Evolutionary conservation across 2,888 invertebrate species (phyloP).

Genomic region (Chymomyza procnemis): DNA sequence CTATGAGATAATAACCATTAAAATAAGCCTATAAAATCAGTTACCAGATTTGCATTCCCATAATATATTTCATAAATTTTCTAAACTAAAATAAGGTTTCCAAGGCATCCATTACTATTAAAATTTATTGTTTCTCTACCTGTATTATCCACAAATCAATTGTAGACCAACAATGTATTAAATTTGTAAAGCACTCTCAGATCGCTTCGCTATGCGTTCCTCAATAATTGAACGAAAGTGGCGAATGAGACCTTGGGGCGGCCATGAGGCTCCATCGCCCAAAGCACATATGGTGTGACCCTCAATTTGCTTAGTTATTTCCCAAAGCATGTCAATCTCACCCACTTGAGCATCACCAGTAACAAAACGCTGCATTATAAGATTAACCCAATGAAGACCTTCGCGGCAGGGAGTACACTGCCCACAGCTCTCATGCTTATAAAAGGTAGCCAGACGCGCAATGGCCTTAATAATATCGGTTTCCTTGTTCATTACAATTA

Average conservation of each 20-base stretch:
- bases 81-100: too few species aligned
- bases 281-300: conserved; percentile 99
- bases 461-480: conserved; percentile 98
- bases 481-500: conserved; percentile 98
- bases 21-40: too few species aligned
- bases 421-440: conserved; percentile 99
- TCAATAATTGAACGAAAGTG: conserved; percentile 97
- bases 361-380: conserved; percentile 87
- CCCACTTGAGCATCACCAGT: conserved; percentile 92
- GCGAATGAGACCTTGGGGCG: conserved; percentile 95
- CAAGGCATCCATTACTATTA: too few species aligned
- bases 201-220: conserved; percentile 85
- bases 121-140: not conserved
- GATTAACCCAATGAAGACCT: conserved; percentile 95
- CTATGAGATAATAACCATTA: too few species aligned
- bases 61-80: too few species aligned
- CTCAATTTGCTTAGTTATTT: conserved; percentile 98
- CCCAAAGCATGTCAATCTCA: conserved; percentile 99
- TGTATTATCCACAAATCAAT: not conserved
- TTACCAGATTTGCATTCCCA: too few species aligned
- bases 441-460: conserved; percentile 95
- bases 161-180: not conserved
- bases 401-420: conserved; percentile 99
- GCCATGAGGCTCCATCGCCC: conserved; percentile 99
- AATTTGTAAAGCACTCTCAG: not conserved